phyloP scores from a whole-genome alignment of 1,140 invertebrate species.

The Drosophila trapezifrons region DNA sequence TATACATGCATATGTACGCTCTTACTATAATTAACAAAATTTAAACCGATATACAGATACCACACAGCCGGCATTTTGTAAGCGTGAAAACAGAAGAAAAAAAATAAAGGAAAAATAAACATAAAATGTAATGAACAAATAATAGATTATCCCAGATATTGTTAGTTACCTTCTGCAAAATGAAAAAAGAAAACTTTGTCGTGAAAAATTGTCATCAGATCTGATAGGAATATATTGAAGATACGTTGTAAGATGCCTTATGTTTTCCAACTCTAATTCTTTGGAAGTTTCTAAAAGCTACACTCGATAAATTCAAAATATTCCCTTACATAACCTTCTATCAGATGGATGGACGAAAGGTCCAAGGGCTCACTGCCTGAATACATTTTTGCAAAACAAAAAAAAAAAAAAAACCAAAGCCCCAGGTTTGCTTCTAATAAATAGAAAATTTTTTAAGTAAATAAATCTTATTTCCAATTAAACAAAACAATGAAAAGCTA shows the following conservation, averaged over 20 bases:
- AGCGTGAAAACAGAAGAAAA: conserved; percentile 29
- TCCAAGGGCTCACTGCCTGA: conserved; percentile 21
- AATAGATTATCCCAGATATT: conserved; percentile 49
- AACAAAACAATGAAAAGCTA: conserved; percentile 23
- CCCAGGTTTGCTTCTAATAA: conserved; percentile 42
- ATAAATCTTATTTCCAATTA: conserved; percentile 48
- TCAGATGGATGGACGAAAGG: conserved; percentile 30
- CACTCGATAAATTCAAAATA: conserved; percentile 37
- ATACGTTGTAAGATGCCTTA: conserved; percentile 45
- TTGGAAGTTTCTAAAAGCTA: conserved; percentile 21
- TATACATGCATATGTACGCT: conserved; percentile 48
- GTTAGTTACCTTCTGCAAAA: conserved; percentile 35
- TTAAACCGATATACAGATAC: conserved; percentile 61
- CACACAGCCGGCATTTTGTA: conserved; percentile 56
- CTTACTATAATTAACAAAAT: conserved; percentile 80
- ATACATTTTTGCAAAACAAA: conserved; percentile 25
- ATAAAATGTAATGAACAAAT: conserved; percentile 27
- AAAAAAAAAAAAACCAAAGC: neutral
- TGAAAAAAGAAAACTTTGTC: conserved; percentile 18
- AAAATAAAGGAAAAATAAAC: conserved; percentile 32
- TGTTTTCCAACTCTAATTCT: conserved; percentile 36
- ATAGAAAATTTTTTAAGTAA: conserved; percentile 51
- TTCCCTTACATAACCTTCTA: conserved; percentile 37
- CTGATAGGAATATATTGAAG: conserved; percentile 41
- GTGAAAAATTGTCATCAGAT: conserved; percentile 36